Conservation (phyloP, 2,888 invertebrate genomes). For the Ophion slaviceki region DNA sequence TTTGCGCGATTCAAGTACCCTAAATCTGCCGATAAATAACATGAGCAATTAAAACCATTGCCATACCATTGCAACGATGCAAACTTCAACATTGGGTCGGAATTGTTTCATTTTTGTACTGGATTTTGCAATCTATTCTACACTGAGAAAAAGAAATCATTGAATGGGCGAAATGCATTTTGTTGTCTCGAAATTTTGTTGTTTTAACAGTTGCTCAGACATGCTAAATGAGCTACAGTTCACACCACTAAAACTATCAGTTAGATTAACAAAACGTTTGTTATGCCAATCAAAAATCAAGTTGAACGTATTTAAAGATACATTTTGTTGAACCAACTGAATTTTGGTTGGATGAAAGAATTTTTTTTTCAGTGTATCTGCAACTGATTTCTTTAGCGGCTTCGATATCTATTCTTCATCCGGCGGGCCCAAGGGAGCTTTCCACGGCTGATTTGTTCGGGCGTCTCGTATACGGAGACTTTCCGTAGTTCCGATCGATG, state of each 20-base stretch:
- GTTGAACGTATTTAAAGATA: too few species aligned
- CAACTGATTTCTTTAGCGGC: background rate
- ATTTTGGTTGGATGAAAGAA: too few species aligned
- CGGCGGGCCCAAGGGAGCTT: background rate
- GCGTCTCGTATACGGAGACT: background rate
- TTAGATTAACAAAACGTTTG: too few species aligned
- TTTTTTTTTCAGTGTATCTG: too few species aligned
- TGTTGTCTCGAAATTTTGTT: too few species aligned
- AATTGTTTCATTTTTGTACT: background rate
- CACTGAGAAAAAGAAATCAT: too few species aligned
- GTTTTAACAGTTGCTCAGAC: too few species aligned
- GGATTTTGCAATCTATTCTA: background rate
- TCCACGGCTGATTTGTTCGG: constrained; percentile 27
- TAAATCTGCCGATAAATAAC: background rate
- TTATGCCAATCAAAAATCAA: too few species aligned
- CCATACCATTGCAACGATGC: background rate
- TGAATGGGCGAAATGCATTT: too few species aligned
- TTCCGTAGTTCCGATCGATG: constrained; percentile 7
- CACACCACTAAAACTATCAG: too few species aligned
- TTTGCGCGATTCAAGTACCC: background rate
- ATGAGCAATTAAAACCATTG: background rate
- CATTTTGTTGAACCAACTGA: too few species aligned
- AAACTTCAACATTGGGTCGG: background rate
- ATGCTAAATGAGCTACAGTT: too few species aligned
- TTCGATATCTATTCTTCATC: background rate